Percentiles rank a stretch among this genome's conserved stretches.
Conservation (phyloP, 2,797 vertebrate species). For the Eulemur mongoz region DNA sequence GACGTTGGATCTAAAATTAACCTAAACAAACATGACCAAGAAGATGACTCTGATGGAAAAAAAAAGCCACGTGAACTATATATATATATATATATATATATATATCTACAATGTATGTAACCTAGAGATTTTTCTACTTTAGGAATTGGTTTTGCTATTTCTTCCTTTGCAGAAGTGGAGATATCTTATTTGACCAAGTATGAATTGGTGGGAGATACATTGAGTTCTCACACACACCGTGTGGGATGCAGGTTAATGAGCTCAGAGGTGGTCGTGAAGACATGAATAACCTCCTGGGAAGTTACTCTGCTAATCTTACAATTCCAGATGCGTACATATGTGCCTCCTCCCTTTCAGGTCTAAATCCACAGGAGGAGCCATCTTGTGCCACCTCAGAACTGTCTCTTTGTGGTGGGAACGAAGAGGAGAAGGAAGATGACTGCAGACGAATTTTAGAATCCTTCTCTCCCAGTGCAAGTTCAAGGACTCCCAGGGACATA, state of each 20-base stretch:
- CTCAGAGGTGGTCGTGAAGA: not conserved
- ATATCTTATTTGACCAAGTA: no score
- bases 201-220: not conserved
- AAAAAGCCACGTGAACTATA: rapidly evolving
- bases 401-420: constrained; percentile 14
- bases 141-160: not conserved
- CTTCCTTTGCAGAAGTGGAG: not conserved
- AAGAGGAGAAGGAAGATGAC: constrained; percentile 56
- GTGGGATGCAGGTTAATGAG: not conserved
- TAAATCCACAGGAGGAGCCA: constrained; percentile 56
- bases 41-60: not conserved
- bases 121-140: not conserved
- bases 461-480: constrained; percentile 44
- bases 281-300: not conserved
- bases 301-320: not conserved
- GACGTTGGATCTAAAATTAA: not conserved
- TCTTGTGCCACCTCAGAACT: constrained; percentile 47
- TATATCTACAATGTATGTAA: not conserved
- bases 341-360: constrained; percentile 38
- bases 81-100: not conserved
- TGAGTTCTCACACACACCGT: rapidly evolving
- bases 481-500: constrained; percentile 17
- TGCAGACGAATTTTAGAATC: constrained; percentile 34
- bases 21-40: not conserved
- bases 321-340: not conserved